Base-by-base conservation (phyloP, 2,113 vertebrate species). In the Peromyscus polionotus region DNA sequence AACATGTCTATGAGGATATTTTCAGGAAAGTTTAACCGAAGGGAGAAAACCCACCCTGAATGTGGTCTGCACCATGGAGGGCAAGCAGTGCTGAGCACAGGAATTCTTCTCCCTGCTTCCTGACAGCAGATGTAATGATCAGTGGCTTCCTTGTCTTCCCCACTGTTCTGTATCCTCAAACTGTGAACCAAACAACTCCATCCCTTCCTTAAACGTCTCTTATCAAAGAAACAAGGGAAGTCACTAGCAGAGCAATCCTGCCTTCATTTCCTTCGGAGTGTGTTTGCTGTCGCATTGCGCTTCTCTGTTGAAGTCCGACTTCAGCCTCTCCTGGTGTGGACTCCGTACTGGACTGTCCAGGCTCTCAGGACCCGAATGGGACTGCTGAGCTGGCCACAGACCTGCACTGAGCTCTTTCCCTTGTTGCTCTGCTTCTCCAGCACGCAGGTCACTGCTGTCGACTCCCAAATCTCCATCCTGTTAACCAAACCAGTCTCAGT, bases 381-480 rank as follows among this genome's bases (percentile, higher is more conserved):
- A 85, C 14, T 31, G 14, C 14, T 10, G n/a, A 45, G 26, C 9
- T 65, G 59, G 24, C 14, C 39, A 14, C 4, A 5, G 16, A 42
- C n/a, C 31, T 65, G 39, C 4, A 0, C 14, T 85, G 83, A 45
- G 59, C 39, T 85, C 24, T 36, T 45, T 26, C 20, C 57, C 33
- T 84, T 8, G 83, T 22, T 61, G 4, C n/a, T 84, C n/a, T 61
- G 36, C 14, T 65, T 42, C 26, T 12, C 12, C 26, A 84, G 24
- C 22, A 17, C 28, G 7, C 39, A 28, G 6, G 9, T 31, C 31
- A 24, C 16, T 59, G 24, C 10, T 39, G 20, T 42, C 6, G 36
- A 42, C 22, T 12, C 22, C 0, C 20, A n/a, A 83, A 1, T 24
- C 0, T 11, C 12, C 10, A 59, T 83, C 22, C 36, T 39, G 12